Evolutionary conservation across 2,797 vertebrate genomes (phyloP).

Genomic region (Stomatorhinus walkeri): DNA sequence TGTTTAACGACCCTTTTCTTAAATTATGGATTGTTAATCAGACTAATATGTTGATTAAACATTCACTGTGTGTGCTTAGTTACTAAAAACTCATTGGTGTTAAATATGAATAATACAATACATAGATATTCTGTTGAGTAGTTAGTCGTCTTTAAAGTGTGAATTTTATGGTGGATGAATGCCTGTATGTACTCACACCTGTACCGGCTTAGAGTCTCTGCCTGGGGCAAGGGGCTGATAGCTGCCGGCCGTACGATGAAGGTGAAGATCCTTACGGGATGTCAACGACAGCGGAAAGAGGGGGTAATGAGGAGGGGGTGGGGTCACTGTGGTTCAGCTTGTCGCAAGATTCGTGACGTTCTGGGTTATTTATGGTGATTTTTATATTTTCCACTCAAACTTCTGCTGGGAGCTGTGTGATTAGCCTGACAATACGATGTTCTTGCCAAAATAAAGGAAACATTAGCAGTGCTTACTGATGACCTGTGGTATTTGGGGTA

Average conservation of each 20-base stretch:
- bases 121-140: not conserved
- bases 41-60: not conserved
- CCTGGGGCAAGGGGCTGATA: not conserved
- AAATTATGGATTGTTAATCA: not conserved
- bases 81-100: not conserved
- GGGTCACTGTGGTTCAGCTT: not conserved
- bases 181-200: not conserved
- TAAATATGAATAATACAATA: conserved; percentile 1
- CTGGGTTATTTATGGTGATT: not conserved
- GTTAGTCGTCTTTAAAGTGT: not conserved
- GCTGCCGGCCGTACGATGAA: not conserved
- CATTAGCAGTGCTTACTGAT: not conserved
- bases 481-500: conserved; percentile 26
- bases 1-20: not conserved
- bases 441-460: not conserved
- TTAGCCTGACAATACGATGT: not conserved
- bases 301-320: not conserved
- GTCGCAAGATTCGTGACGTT: not conserved
- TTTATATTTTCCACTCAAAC: not conserved
- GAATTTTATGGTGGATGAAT: not conserved
- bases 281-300: not conserved
- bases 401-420: not conserved
- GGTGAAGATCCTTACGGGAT: not conserved
- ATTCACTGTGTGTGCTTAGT: not conserved
- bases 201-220: not conserved